phyloP scores from a whole-genome alignment of 2,113 vertebrate genomes.

The Stegostoma tigrinum region DNA sequence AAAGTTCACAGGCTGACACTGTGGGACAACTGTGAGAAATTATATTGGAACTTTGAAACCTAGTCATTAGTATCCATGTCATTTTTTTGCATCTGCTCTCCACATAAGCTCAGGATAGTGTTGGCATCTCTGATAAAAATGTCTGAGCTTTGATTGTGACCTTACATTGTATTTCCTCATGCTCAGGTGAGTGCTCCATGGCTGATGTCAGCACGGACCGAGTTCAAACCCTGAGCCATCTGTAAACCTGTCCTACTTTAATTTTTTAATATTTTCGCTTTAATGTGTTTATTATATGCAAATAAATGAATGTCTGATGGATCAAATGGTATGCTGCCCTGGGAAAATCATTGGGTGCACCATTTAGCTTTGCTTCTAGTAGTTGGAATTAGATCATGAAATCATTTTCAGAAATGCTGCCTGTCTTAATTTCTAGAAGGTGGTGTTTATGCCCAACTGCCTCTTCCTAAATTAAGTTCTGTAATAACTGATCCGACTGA shows the following conservation, averaged over 20 bases:
- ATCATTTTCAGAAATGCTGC: neutral
- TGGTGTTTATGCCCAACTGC: neutral
- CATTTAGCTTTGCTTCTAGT: neutral
- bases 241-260: neutral
- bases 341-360: neutral
- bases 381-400: neutral
- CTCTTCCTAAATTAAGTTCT: neutral
- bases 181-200: neutral
- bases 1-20: neutral
- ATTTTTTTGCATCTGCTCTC: neutral
- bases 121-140: neutral
- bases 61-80: neutral
- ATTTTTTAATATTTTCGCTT: neutral
- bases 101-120: neutral
- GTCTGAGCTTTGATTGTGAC: neutral
- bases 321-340: neutral
- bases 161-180: neutral
- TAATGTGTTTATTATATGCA: neutral
- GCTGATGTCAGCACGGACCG: neutral
- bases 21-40: neutral
- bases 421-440: neutral
- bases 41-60: neutral
- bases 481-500: neutral
- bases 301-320: neutral
- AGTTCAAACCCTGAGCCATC: neutral